Evolutionary conservation across 2,113 vertebrate genomes (phyloP).

Genomic region (Herpetotheres cachinnans): DNA sequence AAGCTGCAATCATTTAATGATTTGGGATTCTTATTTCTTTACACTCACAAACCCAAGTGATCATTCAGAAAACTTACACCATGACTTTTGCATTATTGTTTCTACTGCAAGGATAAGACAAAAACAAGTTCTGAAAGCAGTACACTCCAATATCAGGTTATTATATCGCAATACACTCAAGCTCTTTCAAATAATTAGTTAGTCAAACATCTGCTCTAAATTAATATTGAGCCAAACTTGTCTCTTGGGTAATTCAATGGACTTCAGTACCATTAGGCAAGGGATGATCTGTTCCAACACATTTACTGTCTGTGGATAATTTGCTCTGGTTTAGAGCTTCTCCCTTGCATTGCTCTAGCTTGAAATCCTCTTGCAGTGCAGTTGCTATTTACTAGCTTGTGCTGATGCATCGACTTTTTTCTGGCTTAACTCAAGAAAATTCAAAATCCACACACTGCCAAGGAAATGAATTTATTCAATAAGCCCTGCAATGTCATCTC

Average conservation of each 20-base stretch:
- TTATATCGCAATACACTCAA: neutral
- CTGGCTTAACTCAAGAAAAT: slow-evolving; percentile 35
- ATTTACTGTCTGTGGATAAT: neutral
- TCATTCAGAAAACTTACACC: neutral
- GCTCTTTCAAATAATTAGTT: slow-evolving; percentile 11
- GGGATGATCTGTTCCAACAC: neutral
- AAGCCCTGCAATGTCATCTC: slow-evolving; percentile 2
- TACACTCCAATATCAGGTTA: neutral
- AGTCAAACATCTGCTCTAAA: slow-evolving; percentile 41
- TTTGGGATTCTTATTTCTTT: neutral
- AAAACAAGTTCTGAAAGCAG: neutral
- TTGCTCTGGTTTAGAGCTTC: neutral
- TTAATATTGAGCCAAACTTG: neutral
- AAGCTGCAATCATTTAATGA: neutral
- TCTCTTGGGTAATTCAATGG: neutral
- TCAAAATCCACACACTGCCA: slow-evolving; percentile 8
- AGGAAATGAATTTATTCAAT: slow-evolving; percentile 51
- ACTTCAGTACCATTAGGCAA: neutral
- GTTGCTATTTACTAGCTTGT: slow-evolving; percentile 1
- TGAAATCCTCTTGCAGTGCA: slow-evolving; percentile 2
- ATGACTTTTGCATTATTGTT: neutral
- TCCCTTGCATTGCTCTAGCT: neutral
- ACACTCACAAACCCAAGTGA: neutral
- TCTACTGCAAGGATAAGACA: neutral
- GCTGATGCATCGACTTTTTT: slow-evolving; percentile 37